A percentile compares a stretch with the other conserved stretches of the same genome.
These are phyloP conservation scores for Lithosia quadra DNA, from an alignment of 2,888 invertebrate species.

Conservation along the genomic window DNA sequence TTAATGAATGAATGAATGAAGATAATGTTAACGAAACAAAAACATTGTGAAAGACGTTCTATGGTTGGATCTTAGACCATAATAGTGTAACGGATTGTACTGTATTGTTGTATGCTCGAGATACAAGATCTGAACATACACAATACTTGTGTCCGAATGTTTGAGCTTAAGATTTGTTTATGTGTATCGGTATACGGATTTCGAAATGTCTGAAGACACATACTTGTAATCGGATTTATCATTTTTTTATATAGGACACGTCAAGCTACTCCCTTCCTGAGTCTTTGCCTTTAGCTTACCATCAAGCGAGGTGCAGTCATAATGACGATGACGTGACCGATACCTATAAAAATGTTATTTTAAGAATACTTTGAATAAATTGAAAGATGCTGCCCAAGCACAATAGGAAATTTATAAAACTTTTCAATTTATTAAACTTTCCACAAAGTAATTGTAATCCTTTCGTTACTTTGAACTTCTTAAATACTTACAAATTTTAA, in stretches of 20 bases:
- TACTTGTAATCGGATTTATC: background rate
- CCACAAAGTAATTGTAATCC: background rate
- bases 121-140: background rate
- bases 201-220: background rate
- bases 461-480: conserved; percentile 1
- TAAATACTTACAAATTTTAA: background rate
- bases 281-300: too few relatives aligned
- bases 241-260: too few relatives aligned
- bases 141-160: conserved; percentile 5
- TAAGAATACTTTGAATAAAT: background rate
- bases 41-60: too few relatives aligned
- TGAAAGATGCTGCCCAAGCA: background rate
- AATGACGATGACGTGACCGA: too few relatives aligned
- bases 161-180: background rate
- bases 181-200: too few relatives aligned
- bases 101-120: background rate
- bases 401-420: background rate
- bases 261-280: too few relatives aligned
- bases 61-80: too few relatives aligned
- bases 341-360: too few relatives aligned
- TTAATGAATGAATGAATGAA: too few relatives aligned
- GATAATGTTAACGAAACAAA: too few relatives aligned
- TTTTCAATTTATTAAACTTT: background rate
- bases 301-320: too few relatives aligned
- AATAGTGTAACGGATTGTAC: background rate